Conservation (phyloP, 2,113 vertebrate species). For the Ginglymostoma cirratum region DNA sequence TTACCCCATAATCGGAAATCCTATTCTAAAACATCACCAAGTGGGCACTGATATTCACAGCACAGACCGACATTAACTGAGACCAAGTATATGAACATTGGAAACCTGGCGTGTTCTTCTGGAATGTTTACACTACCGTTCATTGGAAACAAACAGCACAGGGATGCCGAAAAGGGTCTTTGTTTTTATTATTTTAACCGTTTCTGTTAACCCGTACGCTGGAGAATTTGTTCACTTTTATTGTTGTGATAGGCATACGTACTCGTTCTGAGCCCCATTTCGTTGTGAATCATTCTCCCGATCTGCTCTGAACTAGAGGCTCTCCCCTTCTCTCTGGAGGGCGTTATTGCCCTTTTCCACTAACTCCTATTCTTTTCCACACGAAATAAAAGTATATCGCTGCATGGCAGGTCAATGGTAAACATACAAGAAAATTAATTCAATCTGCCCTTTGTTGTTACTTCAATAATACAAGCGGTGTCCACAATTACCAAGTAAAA, state of each 20-base stretch:
- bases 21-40: not conserved
- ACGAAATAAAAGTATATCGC: not conserved
- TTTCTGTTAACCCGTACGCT: not conserved
- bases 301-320: not conserved
- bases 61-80: too few species aligned
- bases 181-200: not conserved
- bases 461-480: not conserved
- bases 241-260: not conserved
- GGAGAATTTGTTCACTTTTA: not conserved
- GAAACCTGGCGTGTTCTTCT: not conserved
- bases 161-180: not conserved
- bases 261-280: conserved; percentile 1
- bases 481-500: not conserved
- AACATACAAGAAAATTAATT: not conserved
- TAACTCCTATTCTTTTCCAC: not conserved
- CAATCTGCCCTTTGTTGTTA: not conserved
- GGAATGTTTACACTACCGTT: not conserved
- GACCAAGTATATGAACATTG: not conserved
- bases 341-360: not conserved
- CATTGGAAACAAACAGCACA: not conserved
- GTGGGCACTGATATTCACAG: not conserved
- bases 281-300: not conserved
- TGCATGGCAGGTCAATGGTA: not conserved
- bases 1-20: not conserved
- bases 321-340: not conserved